Evolutionary conservation across 2,797 vertebrate genomes (phyloP).

Genomic region (Anniella stebbinsi): DNA sequence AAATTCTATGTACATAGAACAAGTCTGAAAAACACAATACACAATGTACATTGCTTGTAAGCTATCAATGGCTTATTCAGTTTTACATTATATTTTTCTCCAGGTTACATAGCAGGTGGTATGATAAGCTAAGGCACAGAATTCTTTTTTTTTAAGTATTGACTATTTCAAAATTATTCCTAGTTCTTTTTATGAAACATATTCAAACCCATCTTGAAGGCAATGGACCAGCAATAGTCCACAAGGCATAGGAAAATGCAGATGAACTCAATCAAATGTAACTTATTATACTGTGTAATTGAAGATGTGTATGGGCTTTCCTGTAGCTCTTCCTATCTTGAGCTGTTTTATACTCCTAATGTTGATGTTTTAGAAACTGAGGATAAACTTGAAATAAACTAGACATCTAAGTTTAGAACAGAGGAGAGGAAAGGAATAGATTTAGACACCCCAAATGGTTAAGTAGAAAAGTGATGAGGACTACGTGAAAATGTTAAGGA

Average conservation of each 20-base stretch:
- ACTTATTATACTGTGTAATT: neutral
- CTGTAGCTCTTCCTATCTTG: neutral
- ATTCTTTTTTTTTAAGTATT: fast-evolving
- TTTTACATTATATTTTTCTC: constrained; percentile 29
- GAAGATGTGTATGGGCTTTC: neutral
- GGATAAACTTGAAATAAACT: neutral
- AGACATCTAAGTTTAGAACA: neutral
- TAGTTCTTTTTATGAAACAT: neutral
- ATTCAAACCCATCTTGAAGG: neutral
- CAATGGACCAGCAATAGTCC: neutral
- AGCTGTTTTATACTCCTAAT: neutral
- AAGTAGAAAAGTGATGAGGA: neutral
- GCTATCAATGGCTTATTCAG: neutral
- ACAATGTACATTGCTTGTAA: neutral
- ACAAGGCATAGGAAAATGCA: neutral
- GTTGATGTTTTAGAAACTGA: neutral
- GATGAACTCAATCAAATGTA: neutral
- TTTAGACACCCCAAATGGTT: neutral
- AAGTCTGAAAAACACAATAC: constrained; percentile 4
- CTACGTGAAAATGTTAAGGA: neutral
- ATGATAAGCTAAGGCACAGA: neutral
- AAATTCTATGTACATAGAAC: neutral
- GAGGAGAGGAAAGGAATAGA: neutral
- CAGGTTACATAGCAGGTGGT: neutral
- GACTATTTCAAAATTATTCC: neutral